phyloP scores from a whole-genome alignment of 2,113 vertebrate species.

The Hippocampus barbouri region DNA sequence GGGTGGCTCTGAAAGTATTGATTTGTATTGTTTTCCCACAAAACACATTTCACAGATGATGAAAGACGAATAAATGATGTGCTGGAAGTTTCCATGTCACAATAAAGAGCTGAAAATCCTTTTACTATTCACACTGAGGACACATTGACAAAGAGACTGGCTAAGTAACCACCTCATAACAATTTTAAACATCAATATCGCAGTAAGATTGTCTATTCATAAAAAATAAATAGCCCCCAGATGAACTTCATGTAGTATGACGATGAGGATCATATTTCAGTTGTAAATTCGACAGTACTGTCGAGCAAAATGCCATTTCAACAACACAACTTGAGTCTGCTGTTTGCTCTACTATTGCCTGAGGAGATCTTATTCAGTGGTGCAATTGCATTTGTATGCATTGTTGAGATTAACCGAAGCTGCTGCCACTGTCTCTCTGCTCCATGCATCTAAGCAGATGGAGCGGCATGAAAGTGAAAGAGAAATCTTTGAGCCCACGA shows the following conservation, averaged over 20 bases:
- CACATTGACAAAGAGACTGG: background rate
- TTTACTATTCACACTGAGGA: background rate
- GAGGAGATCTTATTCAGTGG: constrained; percentile 38
- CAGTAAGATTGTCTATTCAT: background rate
- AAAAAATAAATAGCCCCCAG: background rate
- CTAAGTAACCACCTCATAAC: too few species aligned
- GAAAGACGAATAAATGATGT: background rate
- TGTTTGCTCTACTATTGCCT: constrained; percentile 38
- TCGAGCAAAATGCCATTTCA: background rate
- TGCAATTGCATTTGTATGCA: constrained; percentile 64
- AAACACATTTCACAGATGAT: background rate
- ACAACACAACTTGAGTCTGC: constrained; percentile 15
- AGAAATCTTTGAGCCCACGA: constrained; percentile 7
- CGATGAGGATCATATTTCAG: background rate
- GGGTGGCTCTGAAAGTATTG: background rate
- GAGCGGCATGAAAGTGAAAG: constrained; percentile 42
- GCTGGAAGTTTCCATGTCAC: background rate
- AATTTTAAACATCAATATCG: too few species aligned
- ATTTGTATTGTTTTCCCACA: background rate
- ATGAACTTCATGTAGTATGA: background rate
- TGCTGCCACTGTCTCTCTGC: constrained; percentile 27
- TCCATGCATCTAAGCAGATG: constrained; percentile 34
- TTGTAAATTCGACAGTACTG: background rate
- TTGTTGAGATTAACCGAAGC: constrained; percentile 49
- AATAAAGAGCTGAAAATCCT: background rate